Conservation (phyloP, 1,140 invertebrate genomes). For the Leguminivora glycinivorella region DNA sequence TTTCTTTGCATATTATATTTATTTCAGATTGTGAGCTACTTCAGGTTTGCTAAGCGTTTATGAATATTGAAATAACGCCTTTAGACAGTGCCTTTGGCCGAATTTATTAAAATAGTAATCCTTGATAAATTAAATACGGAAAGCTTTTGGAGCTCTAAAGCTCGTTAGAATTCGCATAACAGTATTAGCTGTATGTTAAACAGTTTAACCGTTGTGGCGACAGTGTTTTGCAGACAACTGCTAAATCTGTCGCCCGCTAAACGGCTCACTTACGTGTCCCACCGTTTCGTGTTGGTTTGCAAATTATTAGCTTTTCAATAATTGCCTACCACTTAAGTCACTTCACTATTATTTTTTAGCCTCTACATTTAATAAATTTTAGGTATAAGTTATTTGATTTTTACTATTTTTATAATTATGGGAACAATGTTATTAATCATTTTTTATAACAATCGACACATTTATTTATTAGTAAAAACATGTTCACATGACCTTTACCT, state of each 20-base stretch:
- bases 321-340: background rate
- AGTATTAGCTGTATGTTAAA: slow-evolving; percentile 48
- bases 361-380: too few relatives aligned
- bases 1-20: too few relatives aligned
- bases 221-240: slow-evolving; percentile 43
- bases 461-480: too few relatives aligned
- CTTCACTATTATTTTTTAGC: background rate
- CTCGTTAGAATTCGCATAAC: slow-evolving; percentile 48
- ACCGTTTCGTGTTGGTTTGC: slow-evolving; percentile 7
- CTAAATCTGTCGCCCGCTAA: slow-evolving; percentile 49
- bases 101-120: background rate
- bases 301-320: background rate
- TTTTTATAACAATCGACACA: background rate
- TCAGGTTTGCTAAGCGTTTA: too few relatives aligned
- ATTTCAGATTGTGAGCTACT: too few relatives aligned
- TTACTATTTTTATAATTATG: background rate
- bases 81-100: too few relatives aligned
- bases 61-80: too few relatives aligned
- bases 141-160: slow-evolving; percentile 7
- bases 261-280: slow-evolving; percentile 36
- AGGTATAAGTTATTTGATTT: too few relatives aligned
- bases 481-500: background rate
- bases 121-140: slow-evolving; percentile 19
- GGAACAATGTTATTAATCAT: background rate
- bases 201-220: slow-evolving; percentile 41